Evolutionary conservation across 2,797 vertebrate species (phyloP), one percentile per base, ranked within the genome.

Genomic region (Fistularia tabacaria): DNA sequence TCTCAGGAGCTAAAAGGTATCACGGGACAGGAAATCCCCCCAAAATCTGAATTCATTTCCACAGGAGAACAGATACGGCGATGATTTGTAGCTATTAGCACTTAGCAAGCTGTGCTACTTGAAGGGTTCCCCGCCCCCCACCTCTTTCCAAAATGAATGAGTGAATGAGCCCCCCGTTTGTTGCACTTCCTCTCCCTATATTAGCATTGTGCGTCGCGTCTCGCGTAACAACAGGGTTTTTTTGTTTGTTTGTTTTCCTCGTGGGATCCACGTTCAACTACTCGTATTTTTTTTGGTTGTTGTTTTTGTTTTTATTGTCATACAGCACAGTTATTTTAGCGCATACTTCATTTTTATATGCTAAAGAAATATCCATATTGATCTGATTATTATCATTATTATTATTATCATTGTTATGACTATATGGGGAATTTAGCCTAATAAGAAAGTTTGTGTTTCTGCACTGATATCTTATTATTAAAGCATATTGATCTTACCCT

Each of bases 381-480:
- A 91, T 86, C 83, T 91, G 88, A 91, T 84, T 82, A 80, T 83
- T 73, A 82, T 80, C 54, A 74, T 80, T 36, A 36, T 69, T 73
- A 78, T 81, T 81, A 61, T 83, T 81, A 76, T 84, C 67, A 80
- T 87, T 87, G 71, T 91, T 93, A 88, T 94, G 90, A 91, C 84
- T 92, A 86, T 92, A 92, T 88, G 91, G 92, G 90, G 93, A 92
- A 87, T 91, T 88, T 90, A 92, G 92, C 92, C 91, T 90, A 74
- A 87, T 93, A 92, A 93, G 87, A 91, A 54, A 93, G 92, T 93
- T 79, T 95, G 92, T 97, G 94, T 96, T 93, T 92, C 94, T 94
- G 95, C 94, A 97, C 94, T 97, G 93, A 93, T 95, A 93, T 92
- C 90, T 92, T 93, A 95, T 92, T 93, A 97, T 94, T 98, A 98